Evolutionary conservation across 2,888 invertebrate genomes (phyloP), one percentile per base, ranked within the genome.

Genomic region (Limulus polyphemus): DNA sequence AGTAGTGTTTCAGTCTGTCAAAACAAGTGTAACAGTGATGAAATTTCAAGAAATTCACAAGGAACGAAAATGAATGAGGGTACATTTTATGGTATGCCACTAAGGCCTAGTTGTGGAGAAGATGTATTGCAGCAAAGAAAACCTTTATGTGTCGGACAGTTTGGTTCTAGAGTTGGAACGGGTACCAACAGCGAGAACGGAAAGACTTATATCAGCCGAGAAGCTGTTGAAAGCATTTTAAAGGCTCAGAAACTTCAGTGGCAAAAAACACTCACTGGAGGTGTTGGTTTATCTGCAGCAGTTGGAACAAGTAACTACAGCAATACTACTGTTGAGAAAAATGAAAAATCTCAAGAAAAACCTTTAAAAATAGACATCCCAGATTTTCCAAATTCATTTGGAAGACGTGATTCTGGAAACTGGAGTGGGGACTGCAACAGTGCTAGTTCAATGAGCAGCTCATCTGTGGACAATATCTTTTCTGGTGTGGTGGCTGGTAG

Each of bases 391-490:
- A 86, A 84, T 71, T 80, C 84, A 47, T 84, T 85, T 0, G 79
- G 76, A 13, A 73, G 79, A 60, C 81, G 92, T 62, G 92, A 92
- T 75, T 91, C 91, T 0, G 92, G 92, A 2, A 92, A 91, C 74
- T 92, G 92, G 61, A 91, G 91, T 69, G 93, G 94, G 0, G 94
- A 95, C 76, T 82, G 94, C n/a, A 93, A 93, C 75, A 92, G 91
- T 73, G 93, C 93, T 0, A 92, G 91, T 2, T 92, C 92, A 10
- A 88, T 92, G 47, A 92, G 90, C 0, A 90, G 91, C 0, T 90
- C 91, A 0, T 92, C 92, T 0, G 83, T 89, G 77, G 93, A 94
- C 73, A 90, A 90, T 76, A 90, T 91, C 0, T 91, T 90, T 72
- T 80, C 88, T 73, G 90, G 88, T 72, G 81, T 86, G 69, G 83